These are phyloP conservation scores for Macrotus californicus DNA, from an alignment of 2,113 vertebrate species.

Conservation along the genomic window DNA sequence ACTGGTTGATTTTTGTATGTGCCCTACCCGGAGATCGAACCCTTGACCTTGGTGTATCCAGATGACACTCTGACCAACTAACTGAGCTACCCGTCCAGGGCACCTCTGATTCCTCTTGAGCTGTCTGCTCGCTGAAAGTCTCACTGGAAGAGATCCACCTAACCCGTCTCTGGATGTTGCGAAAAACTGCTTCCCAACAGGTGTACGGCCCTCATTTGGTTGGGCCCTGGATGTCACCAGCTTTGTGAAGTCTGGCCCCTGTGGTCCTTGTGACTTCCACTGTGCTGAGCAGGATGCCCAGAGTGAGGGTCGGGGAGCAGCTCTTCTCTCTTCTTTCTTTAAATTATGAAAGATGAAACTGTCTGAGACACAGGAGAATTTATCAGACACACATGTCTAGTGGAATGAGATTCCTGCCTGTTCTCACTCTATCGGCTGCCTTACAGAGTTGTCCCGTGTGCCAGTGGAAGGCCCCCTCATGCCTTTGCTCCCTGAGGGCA, in stretches of 20 bases:
- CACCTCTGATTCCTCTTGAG: background rate
- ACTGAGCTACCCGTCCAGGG: too few relatives aligned
- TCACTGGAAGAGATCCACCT: background rate
- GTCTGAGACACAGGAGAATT: background rate
- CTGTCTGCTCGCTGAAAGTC: background rate
- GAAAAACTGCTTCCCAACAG: background rate
- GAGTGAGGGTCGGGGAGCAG: background rate
- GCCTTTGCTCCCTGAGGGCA: background rate
- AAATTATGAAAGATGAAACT: background rate
- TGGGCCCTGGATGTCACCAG: background rate
- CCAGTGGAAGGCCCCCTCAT: rapidly evolving
- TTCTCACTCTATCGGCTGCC: background rate
- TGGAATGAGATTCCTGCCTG: background rate
- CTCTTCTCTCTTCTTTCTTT: background rate
- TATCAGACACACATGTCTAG: background rate
- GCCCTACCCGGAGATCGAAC: too few relatives aligned
- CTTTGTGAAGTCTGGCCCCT: rapidly evolving
- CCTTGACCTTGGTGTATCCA: too few relatives aligned
- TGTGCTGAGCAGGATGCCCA: background rate
- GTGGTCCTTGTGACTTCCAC: background rate
- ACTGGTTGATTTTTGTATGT: too few relatives aligned
- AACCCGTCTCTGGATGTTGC: background rate
- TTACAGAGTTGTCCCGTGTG: rapidly evolving
- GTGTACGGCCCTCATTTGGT: background rate
- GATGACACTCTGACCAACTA: too few relatives aligned